phyloP scores from a whole-genome alignment of 1,140 invertebrate species.

The Lepidotrigona ventralis region DNA sequence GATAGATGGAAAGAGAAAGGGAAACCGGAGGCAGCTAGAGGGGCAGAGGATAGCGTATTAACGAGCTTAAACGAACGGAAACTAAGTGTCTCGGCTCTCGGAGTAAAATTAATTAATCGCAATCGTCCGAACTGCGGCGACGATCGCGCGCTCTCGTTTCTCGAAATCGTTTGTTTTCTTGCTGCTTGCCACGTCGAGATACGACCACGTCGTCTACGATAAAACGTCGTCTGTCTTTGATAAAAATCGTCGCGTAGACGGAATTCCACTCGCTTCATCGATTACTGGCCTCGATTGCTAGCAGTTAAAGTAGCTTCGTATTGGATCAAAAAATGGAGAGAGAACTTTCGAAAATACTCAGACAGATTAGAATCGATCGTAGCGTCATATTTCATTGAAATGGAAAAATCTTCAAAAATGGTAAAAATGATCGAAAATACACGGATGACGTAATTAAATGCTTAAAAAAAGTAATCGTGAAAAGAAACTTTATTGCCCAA shows the following conservation, averaged over 20 bases:
- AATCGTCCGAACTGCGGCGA: slow-evolving; percentile 76
- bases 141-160: slow-evolving; percentile 68
- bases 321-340: not conserved
- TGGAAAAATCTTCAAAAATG: not conserved
- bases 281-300: not conserved
- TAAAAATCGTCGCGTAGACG: not conserved
- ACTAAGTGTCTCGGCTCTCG: slow-evolving; percentile 78
- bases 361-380: too few species aligned
- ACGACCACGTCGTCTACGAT: too few species aligned
- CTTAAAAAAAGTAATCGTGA: not conserved
- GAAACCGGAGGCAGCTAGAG: slow-evolving; percentile 27
- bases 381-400: not conserved
- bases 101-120: slow-evolving; percentile 81
- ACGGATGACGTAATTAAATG: not conserved
- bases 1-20: slow-evolving; percentile 15
- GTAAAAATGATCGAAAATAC: not conserved
- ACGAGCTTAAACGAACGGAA: slow-evolving; percentile 80
- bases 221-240: not conserved
- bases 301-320: not conserved
- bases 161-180: slow-evolving; percentile 63
- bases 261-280: not conserved
- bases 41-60: slow-evolving; percentile 60
- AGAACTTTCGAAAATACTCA: not conserved
- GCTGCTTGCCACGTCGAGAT: not conserved
- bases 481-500: not conserved